Evolutionary conservation across 2,113 vertebrate species (phyloP).

Genomic region (Heterotis niloticus): DNA sequence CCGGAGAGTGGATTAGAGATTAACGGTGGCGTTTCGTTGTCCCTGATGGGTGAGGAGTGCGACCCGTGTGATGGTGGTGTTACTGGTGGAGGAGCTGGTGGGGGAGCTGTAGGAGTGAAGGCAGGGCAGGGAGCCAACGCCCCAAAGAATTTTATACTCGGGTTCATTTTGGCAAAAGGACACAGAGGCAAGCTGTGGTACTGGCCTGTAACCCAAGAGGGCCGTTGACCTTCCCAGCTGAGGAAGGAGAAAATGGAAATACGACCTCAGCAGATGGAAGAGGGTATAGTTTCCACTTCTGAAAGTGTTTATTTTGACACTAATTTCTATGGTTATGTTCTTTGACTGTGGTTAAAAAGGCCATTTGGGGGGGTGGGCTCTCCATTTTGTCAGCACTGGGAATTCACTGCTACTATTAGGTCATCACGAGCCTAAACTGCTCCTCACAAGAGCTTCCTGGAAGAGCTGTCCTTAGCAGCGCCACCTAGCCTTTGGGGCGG

Average conservation of each 20-base stretch:
- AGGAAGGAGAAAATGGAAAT: neutral
- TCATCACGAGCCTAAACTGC: neutral
- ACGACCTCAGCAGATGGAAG: neutral
- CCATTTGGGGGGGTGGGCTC: neutral
- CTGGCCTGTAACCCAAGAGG: no score
- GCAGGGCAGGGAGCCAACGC: neutral
- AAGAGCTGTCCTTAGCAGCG: neutral
- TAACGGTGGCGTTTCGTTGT: constrained; percentile 62
- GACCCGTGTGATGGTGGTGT: constrained; percentile 37
- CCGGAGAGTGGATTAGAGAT: constrained; percentile 73
- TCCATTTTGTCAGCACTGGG: neutral
- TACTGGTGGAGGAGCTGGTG: constrained; percentile 46
- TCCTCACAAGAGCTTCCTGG: neutral
- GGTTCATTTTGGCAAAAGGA: neutral
- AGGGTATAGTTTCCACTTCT: neutral
- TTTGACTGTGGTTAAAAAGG: neutral
- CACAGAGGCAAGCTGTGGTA: neutral
- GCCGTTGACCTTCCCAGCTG: neutral
- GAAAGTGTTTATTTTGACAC: neutral
- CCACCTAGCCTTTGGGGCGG: neutral
- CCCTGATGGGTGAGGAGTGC: constrained; percentile 64
- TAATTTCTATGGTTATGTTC: constrained; percentile 1
- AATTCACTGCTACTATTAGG: neutral
- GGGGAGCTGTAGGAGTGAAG: constrained; percentile 40
- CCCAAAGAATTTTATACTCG: neutral